Base-by-base conservation (phyloP, 2,888 invertebrate genomes). In the Beris chalybata region DNA sequence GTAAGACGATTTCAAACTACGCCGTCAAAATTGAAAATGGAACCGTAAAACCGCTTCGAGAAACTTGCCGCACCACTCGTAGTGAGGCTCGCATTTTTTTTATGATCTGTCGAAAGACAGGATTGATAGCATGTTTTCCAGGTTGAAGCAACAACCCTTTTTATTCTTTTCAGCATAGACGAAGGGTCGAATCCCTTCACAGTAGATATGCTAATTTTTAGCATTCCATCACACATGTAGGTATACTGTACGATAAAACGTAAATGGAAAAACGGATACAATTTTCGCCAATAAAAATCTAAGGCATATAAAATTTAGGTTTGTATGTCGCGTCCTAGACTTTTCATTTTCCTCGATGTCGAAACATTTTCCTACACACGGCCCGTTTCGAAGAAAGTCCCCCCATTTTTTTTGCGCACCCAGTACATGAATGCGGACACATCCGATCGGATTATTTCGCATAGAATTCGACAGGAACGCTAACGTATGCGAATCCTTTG, bases 171-270 rank as follows among this genome's bases (percentile, higher is more conserved):
- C n/a, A 31, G 9, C 15, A 50, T 7, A 61, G 38, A 15, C 29
- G 38, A 61, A 50, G 61, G 61, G 61, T 61, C 12, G 22, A 22
- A 61, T 61, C 61, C 50, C 61, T 61, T 45, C 15, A 48, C 61
- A 22, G 65, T 65, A 65, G 68, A 68, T 65, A 68, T 68, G 68
- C 68, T 61, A 68, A 68, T 68, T 68, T 65, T 57, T 15, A 50
- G 44, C 55, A 67, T 65, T 68, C 56, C 61, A 55, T 38, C 50
- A 50, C 50, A 7, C 61, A 52, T 52, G 50, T 38, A 52, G 38
- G 11, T 22, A 38, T 38, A 29, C 30, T 50, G 32, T 38, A 38
- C 61, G 45, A 58, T 56, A 22, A 22, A 22, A 22, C 22, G 22
- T 43, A 56, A 4, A 15, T 52, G 32, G 7, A 58, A 58, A 58